Evolutionary conservation across 30 jellyfish, hydroid and myxozoan species (phyloP), one percentile per base, ranked within the genome.

Genomic region (Hydractinia echinata): DNA sequence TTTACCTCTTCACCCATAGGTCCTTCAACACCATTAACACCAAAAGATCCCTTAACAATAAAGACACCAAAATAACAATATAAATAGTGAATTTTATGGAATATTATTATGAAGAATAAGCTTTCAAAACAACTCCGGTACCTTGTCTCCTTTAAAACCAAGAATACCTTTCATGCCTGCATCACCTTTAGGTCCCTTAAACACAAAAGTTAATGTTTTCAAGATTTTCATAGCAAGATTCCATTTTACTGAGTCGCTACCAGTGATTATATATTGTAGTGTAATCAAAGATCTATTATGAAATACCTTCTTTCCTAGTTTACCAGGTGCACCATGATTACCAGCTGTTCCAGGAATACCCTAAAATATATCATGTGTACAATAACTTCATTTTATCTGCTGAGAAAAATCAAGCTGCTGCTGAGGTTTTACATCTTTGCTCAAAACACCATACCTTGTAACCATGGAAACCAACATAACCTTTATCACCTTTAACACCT

Each of bases 311-410:
- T 4, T 64, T 51, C 74, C 74, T 64, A 64, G 19, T 64, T 13
- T 4, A n/a, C 74, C 74, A n/a, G 74, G 74, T n/a, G 74, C 51
- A 64, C 74, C 74, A 64, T 64, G 74, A 64, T 64, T 1, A 13
- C 74, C 74, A 64, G 39, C 74, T n/a, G 74, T 64, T 64, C 74
- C 74, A 64, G 74, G 74, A n/a, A 64, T 64, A 51, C 74, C 74
- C 74, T 64, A 64, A 64, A 64, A 13, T 1, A 0, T 2, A 58
- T 58, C 2, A 58, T 2, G 2, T 58, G 18, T 2, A 58, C 19
- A 11, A 11, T 58, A 11, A 11, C 16, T 58, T 58, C 69, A 58
- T 58, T 58, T 58, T 58, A 58, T 58, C 69, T 58, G 44, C 2
- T 11, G 2, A 11, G 16, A 58, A 58, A 58, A 58, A 58, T 58